Evolutionary conservation across 2,888 invertebrate genomes (phyloP), one percentile per base, ranked within the genome.

Genomic region (Nineta flava): DNA sequence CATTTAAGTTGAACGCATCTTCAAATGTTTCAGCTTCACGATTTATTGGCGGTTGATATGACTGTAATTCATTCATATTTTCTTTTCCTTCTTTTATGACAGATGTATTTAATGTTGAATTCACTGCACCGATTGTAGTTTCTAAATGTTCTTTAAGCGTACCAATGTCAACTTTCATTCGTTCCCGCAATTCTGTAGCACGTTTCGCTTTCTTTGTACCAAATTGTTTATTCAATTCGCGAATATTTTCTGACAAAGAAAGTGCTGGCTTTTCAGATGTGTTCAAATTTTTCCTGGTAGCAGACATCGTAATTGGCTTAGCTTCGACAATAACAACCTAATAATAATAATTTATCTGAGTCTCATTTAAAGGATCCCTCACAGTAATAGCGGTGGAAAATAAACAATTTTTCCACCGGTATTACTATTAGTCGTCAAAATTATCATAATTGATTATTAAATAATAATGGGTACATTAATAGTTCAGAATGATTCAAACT

Each of bases 121-220:
- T 34, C 31, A 51, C 45, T 35, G 49, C 53, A 50, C 19, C n/a
- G 43, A 46, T 26, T 26, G 26, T 26, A 26, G 26, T 6, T 26
- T 26, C 71, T 60, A 80, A 67, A 52, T 77, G 73, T 32, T 76
- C 72, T 1, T 72, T 73, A 0, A 77, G 73, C 1, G 73, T 70
- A 13, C 75, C 68, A 1, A 76, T 67, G 53, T 79, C 74, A 1
- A 77, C 63, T 59, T 75, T 74, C 47, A 79, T 59, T 58, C 71
- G 72, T 58, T 79, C 78, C 1, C 60, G 62, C n/a, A 78, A 77
- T 55, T 80, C 79, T 52, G 76, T 73, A 46, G 63, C 62, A 55
- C 77, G 63, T 58, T 76, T 79, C 1, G 68, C 67, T 57, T 70
- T 75, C 54, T 81, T 81, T 0, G 80, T 80, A 2, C 80, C 81